Evolutionary conservation across 1,140 invertebrate species (phyloP), one percentile per base, ranked within the genome.

Genomic region (Dreissena rostriformis): DNA sequence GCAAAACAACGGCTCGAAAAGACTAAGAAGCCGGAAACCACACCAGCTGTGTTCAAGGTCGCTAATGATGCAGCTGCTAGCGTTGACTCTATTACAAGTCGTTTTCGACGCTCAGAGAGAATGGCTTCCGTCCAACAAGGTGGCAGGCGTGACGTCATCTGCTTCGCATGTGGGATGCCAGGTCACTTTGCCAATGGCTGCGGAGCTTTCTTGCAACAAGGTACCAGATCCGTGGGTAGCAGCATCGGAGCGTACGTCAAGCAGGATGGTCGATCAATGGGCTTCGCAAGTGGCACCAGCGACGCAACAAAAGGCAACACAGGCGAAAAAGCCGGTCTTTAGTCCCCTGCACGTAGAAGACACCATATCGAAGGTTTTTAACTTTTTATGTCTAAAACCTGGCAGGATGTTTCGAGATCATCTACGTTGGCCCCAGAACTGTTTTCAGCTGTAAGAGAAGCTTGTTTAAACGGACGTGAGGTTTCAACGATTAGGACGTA

Each of bases 361-460:
- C 12, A 57, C 12, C 12, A 12, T 57, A 57, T 19, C 53, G 19
- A 19, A 19, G 12, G 53, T n/a, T n/a, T n/a, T n/a, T n/a, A n/a
- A n/a, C n/a, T n/a, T n/a, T n/a, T n/a, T n/a, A n/a, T n/a, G n/a
- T n/a, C n/a, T n/a, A n/a, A n/a, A n/a, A n/a, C n/a, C n/a, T n/a
- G n/a, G n/a, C n/a, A n/a, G n/a, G n/a, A n/a, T n/a, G n/a, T n/a
- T n/a, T n/a, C 24, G 5, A 73, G 53, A 73, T 49, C 29, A 7
- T n/a, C 15, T 28, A 51, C 26, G 12, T 55, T 74, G 4, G 55
- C 51, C 5, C 72, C 72, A 57, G 72, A 74, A 5, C 24, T 74
- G 49, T 74, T 74, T 53, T 74, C 52, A 57, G 49, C 49, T 55
- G 72, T 74, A 22, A n/a, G 29, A 74, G 49, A 74, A 52, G 53